Percentiles rank a stretch among this genome's conserved stretches.
Evolutionary conservation across 2,797 vertebrate genomes (phyloP).

Genomic region (Mormyrops boulengeri): DNA sequence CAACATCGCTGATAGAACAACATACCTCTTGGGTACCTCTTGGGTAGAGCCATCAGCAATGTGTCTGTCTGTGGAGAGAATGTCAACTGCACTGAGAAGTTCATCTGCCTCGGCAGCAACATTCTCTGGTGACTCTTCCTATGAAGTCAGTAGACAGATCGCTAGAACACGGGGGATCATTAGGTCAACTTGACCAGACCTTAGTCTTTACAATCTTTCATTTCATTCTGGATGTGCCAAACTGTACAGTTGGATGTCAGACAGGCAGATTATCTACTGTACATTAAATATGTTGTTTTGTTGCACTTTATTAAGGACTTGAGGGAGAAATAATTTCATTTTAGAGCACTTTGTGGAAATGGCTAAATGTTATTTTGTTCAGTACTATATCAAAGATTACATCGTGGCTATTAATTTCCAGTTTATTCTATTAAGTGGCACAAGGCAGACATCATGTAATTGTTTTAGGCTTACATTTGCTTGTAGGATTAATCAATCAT

Average conservation of each 20-base stretch:
- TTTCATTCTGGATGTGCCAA: neutral
- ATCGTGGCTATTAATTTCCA: conserved; percentile 66
- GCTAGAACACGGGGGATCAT: neutral
- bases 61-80: neutral
- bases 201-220: neutral
- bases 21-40: neutral
- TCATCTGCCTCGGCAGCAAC: neutral
- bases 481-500: conserved; percentile 62
- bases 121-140: neutral
- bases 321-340: conserved; percentile 71
- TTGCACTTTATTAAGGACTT: conserved; percentile 62
- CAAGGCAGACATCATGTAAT: conserved; percentile 63
- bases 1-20: neutral
- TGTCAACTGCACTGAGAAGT: neutral
- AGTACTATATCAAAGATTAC: conserved; percentile 65
- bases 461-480: conserved; percentile 62
- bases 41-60: neutral
- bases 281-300: neutral
- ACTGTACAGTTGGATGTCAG: neutral
- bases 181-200: neutral
- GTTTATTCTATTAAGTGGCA: conserved; percentile 67
- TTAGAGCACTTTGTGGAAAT: conserved; percentile 69
- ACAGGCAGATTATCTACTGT: neutral
- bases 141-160: neutral
- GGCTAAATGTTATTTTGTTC: conserved; percentile 68